Evolutionary conservation across 2,888 invertebrate species (phyloP).

Genomic region (Glaucopsyche alexis): DNA sequence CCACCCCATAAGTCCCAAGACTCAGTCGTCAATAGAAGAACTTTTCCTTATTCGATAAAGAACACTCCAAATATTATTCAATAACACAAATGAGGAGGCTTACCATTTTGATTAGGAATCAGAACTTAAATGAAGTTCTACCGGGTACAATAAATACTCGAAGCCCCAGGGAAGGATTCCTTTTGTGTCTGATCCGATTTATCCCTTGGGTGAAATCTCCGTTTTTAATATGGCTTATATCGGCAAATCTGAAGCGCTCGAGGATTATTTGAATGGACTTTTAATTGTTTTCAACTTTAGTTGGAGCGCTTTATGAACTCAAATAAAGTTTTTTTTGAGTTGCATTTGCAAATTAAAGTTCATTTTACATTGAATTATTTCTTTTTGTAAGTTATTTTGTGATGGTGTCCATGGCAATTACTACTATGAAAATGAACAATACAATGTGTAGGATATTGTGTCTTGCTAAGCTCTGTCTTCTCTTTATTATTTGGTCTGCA

Average conservation of each 20-base stretch:
- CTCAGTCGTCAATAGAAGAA: background rate
- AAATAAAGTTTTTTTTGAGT: background rate
- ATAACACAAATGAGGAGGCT: constrained; percentile 17
- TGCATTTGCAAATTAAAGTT: background rate
- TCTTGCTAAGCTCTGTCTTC: too few relatives aligned
- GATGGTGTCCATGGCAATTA: background rate
- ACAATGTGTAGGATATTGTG: too few relatives aligned
- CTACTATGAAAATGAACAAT: too few relatives aligned
- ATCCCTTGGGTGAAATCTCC: constrained; percentile 58
- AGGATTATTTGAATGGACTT: constrained; percentile 19
- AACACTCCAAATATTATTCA: constrained; percentile 15
- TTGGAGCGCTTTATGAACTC: background rate
- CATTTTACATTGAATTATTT: background rate
- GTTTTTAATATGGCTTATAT: constrained; percentile 29
- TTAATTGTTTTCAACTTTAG: constrained; percentile 25
- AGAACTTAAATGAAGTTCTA: constrained; percentile 58
- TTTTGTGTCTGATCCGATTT: constrained; percentile 62
- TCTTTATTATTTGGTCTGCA: too few relatives aligned
- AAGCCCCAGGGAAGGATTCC: constrained; percentile 58
- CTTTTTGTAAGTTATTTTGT: background rate
- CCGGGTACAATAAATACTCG: constrained; percentile 57
- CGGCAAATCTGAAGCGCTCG: constrained; percentile 23
- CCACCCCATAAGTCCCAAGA: too few relatives aligned
- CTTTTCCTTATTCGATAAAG: background rate
- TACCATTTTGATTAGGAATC: constrained; percentile 51